Conservation (phyloP, 92 coral and sea anemone genomes). For the Montipora capitata region DNA sequence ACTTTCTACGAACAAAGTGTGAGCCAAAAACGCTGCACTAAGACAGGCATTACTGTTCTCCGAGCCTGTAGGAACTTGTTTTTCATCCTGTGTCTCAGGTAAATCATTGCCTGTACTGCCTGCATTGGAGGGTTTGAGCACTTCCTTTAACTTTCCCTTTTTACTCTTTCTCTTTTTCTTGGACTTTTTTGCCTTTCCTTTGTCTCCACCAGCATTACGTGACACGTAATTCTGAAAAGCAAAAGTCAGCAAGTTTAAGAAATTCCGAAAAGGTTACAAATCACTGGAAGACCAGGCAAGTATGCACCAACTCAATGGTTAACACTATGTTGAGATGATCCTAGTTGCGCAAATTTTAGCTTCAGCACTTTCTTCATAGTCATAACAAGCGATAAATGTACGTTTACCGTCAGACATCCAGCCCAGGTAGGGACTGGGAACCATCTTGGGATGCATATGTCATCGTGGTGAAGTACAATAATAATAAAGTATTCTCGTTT, state of each 20-base stretch:
- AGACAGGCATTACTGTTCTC: background rate
- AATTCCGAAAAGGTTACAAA: background rate
- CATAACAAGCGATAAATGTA: no score
- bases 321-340: no score
- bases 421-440: no score
- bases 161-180: constrained; percentile 26
- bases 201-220: background rate
- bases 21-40: constrained; percentile 3
- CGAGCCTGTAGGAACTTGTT: background rate
- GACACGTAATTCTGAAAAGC: constrained; percentile 2
- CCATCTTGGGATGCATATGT: no score
- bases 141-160: background rate
- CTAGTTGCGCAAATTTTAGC: no score
- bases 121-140: background rate
- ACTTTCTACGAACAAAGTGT: background rate
- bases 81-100: background rate
- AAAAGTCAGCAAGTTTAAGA: background rate
- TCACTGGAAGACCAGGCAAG: background rate
- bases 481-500: no score
- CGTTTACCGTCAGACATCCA: no score
- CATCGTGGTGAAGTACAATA: no score
- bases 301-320: no score
- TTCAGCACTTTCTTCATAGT: no score
- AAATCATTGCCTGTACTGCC: background rate
- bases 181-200: constrained; percentile 13